A percentile compares a stretch with the other conserved stretches of the same genome.
phyloP scores from a whole-genome alignment of 2,888 invertebrate genomes.

The Mylabris sibirica region DNA sequence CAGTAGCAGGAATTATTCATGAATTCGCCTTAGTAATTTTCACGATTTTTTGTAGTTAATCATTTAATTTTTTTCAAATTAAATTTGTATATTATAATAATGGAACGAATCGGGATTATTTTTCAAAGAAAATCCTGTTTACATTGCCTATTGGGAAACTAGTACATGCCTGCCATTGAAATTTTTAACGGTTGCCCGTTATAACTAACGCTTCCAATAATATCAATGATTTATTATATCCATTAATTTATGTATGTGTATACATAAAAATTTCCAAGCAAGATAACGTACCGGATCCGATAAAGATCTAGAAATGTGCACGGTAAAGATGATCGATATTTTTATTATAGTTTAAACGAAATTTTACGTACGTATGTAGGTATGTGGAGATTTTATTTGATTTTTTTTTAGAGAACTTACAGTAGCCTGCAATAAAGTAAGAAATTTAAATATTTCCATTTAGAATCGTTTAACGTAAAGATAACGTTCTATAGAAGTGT shows the following conservation, averaged over 20 bases:
- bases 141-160: background rate
- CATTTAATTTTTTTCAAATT: background rate
- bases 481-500: slow-evolving; percentile 33
- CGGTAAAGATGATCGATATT: slow-evolving; percentile 15
- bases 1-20: background rate
- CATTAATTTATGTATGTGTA: background rate
- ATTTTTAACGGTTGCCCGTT: slow-evolving; percentile 3
- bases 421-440: slow-evolving; percentile 31
- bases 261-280: background rate
- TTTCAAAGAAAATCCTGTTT: background rate
- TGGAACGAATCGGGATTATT: background rate
- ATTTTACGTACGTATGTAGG: background rate
- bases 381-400: slow-evolving; percentile 34
- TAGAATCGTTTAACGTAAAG: slow-evolving; percentile 21
- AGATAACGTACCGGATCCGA: background rate
- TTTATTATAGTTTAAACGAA: background rate
- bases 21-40: background rate
- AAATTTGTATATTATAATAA: background rate
- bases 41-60: background rate
- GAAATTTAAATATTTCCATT: slow-evolving; percentile 26
- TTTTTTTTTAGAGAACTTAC: slow-evolving; percentile 9
- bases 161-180: background rate
- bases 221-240: background rate
- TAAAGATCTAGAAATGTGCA: slow-evolving; percentile 15
- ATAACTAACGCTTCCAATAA: background rate